Evolutionary conservation across 2,888 invertebrate genomes (phyloP).

Genomic region (Athalia rosae): DNA sequence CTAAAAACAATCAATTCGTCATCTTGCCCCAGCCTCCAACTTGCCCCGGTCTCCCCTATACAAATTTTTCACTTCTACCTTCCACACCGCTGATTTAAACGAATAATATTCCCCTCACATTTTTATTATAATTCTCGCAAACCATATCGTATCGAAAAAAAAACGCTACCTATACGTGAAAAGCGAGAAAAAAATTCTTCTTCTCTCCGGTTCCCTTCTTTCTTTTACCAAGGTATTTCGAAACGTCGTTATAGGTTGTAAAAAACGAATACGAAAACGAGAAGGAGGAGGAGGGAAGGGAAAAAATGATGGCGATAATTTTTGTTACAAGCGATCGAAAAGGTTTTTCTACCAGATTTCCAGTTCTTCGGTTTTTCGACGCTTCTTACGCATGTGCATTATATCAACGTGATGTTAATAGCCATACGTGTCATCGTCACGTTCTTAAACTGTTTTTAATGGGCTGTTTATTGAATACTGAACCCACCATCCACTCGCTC

Average conservation of each 20-base stretch:
- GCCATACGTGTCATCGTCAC: conserved; percentile 23
- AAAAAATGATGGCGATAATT: not conserved
- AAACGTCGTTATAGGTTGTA: too few relatives aligned
- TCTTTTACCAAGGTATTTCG: too few relatives aligned
- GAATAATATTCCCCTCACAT: conserved; percentile 36
- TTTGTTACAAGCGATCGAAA: too few relatives aligned
- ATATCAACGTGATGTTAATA: not conserved
- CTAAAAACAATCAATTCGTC: too few relatives aligned
- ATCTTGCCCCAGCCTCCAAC: too few relatives aligned
- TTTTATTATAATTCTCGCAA: conserved; percentile 12
- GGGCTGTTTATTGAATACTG: conserved; percentile 25
- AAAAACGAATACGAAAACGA: not conserved
- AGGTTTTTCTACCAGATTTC: not conserved
- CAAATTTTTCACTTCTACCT: too few relatives aligned
- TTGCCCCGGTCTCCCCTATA: too few relatives aligned
- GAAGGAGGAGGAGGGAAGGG: not conserved
- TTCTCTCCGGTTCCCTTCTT: too few relatives aligned
- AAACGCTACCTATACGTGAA: too few relatives aligned
- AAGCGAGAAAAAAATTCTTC: too few relatives aligned
- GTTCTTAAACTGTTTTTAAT: conserved; percentile 13
- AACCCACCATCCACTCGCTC: not conserved
- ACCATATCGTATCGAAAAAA: not conserved
- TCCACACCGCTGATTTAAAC: not conserved
- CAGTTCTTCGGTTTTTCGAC: not conserved
- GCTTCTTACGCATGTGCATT: too few relatives aligned